These are phyloP conservation scores for Cyclina sinensis DNA, from an alignment of 1,140 invertebrate species.

Conservation along the genomic window DNA sequence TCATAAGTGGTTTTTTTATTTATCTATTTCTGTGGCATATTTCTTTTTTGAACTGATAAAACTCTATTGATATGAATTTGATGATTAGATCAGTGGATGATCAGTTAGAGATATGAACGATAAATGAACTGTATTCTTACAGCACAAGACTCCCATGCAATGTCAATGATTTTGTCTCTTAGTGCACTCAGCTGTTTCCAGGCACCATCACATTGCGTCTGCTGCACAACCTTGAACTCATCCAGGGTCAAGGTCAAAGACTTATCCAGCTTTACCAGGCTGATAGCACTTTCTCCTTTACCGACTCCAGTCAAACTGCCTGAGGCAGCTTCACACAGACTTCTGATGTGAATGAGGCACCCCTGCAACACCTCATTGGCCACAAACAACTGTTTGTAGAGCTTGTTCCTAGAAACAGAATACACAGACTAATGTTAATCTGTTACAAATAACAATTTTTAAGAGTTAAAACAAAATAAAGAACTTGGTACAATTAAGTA, in stretches of 20 bases:
- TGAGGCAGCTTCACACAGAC: slow-evolving; percentile 83
- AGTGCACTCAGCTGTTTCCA: slow-evolving; percentile 79
- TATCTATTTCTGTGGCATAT: too few relatives aligned
- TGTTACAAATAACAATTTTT: too few relatives aligned
- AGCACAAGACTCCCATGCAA: slow-evolving; percentile 85
- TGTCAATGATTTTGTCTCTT: slow-evolving; percentile 81
- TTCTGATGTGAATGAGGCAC: slow-evolving; percentile 83
- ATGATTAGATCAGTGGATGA: too few relatives aligned
- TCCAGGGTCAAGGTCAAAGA: slow-evolving; percentile 78
- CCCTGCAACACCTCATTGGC: slow-evolving; percentile 86
- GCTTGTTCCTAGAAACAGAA: slow-evolving; percentile 72
- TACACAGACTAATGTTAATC: not conserved
- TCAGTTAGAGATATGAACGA: too few relatives aligned
- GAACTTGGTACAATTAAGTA: too few relatives aligned
- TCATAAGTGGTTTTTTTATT: too few relatives aligned
- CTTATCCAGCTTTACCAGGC: slow-evolving; percentile 80
- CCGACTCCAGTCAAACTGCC: slow-evolving; percentile 80
- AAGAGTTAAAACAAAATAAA: too few relatives aligned
- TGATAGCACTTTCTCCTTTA: slow-evolving; percentile 76
- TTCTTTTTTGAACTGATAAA: too few relatives aligned
- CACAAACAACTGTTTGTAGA: slow-evolving; percentile 83
- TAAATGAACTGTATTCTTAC: slow-evolving; percentile 80
- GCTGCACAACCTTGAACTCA: slow-evolving; percentile 83
- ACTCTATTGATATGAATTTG: too few relatives aligned
- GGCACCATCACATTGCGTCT: slow-evolving; percentile 75